Percentiles rank a stretch among this genome's conserved stretches.
These are phyloP conservation scores for Lochmaea capreae DNA, from an alignment of 2,888 invertebrate genomes.

Conservation along the genomic window DNA sequence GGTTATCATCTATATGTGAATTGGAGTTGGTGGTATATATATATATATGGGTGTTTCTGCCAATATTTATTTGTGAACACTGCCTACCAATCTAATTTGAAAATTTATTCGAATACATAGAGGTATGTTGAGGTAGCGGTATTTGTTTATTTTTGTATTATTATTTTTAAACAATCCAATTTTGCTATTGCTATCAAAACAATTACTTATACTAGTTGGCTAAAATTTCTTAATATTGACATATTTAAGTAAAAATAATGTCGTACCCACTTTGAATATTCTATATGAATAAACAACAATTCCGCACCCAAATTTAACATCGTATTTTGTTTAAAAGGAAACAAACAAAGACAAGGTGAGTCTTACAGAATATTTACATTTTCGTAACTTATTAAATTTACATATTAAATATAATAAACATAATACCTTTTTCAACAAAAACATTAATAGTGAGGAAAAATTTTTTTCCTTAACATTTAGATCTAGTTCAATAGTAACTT, in stretches of 20 bases:
- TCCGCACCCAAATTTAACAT: background rate
- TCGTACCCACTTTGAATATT: background rate
- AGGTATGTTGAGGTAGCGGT: slow-evolving; percentile 2
- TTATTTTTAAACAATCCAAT: background rate
- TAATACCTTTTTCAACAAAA: too few species aligned
- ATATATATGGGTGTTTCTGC: slow-evolving; percentile 5
- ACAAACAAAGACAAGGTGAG: background rate
- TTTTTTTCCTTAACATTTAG: background rate
- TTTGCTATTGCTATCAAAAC: background rate
- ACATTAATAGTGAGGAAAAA: too few species aligned
- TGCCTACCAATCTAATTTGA: slow-evolving; percentile 16
- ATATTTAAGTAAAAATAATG: background rate
- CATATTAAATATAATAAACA: background rate
- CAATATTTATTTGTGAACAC: slow-evolving; percentile 11
- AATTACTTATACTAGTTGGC: slow-evolving; percentile 5
- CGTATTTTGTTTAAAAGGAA: background rate
- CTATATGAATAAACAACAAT: background rate
- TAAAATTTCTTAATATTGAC: background rate
- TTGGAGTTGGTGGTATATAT: slow-evolving; percentile 18
- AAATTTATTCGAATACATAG: background rate
- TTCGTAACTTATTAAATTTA: background rate
- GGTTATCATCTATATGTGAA: slow-evolving; percentile 17
- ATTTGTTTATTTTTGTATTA: slow-evolving; percentile 1
- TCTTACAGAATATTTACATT: slow-evolving; percentile 4
- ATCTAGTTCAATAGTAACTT: background rate